phyloP scores from a whole-genome alignment of 2,113 vertebrate species.

The Thinocorus orbignyianus region DNA sequence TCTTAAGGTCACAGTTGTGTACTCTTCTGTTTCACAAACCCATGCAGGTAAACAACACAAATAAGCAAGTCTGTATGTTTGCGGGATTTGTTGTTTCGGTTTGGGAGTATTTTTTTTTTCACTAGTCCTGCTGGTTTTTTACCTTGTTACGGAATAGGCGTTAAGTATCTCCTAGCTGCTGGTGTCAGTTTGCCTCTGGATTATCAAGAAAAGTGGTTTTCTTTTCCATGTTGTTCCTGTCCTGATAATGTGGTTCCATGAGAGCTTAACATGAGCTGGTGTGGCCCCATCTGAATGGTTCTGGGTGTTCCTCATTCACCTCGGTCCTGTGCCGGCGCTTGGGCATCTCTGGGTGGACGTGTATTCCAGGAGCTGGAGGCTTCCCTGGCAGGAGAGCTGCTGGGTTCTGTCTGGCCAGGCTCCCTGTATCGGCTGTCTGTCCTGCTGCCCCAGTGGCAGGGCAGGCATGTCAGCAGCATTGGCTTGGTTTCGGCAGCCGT shows the following conservation, averaged over 20 bases:
- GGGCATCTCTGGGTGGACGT: not conserved
- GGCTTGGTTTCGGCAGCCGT: not conserved
- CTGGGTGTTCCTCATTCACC: not conserved
- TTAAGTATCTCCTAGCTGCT: not conserved
- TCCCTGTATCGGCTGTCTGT: not conserved
- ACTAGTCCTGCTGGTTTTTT: not conserved
- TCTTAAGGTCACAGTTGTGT: fast-evolving
- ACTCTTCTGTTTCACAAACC: not conserved
- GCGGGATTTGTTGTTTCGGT: not conserved
- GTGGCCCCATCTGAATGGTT: fast-evolving
- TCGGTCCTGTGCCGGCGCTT: not conserved
- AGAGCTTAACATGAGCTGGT: not conserved
- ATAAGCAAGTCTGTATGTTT: not conserved
- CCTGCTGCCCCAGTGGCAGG: not conserved
- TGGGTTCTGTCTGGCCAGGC: not conserved
- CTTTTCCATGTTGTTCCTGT: not conserved
- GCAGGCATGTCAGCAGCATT: not conserved
- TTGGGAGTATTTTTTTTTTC: not conserved
- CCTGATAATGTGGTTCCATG: fast-evolving
- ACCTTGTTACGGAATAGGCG: not conserved
- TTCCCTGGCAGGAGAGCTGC: not conserved
- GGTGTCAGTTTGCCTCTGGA: not conserved
- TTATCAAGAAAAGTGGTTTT: slow-evolving; percentile 8
- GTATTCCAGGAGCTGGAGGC: not conserved
- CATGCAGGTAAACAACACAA: not conserved